Percentiles rank a stretch among this genome's conserved stretches.
phyloP scores from a whole-genome alignment of 2,797 vertebrate genomes.

The Scarus forsteni region DNA sequence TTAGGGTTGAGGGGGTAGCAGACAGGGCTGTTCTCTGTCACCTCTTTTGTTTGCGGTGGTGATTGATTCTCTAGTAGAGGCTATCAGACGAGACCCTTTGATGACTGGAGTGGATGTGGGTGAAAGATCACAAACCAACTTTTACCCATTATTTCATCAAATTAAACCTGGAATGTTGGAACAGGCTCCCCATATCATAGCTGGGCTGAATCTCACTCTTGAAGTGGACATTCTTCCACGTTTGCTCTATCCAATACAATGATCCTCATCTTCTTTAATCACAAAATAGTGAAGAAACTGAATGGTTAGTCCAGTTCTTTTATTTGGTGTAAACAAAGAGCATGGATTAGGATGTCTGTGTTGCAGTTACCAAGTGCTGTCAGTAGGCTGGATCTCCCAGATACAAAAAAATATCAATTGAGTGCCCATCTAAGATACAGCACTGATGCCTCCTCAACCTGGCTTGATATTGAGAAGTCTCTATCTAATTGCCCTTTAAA shows the following conservation, averaged over 20 bases:
- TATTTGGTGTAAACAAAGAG: conserved; percentile 6
- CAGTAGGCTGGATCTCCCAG: no score
- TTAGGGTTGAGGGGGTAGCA: neutral
- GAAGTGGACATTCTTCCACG: neutral
- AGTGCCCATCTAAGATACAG: no score
- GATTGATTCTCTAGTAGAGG: neutral
- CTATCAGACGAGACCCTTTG: conserved; percentile 2
- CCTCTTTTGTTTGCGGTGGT: conserved; percentile 10
- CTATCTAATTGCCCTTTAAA: neutral
- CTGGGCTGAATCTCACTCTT: neutral
- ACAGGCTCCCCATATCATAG: conserved; percentile 4
- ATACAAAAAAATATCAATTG: no score
- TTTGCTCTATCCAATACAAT: conserved; percentile 5
- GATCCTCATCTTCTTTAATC: conserved; percentile 14
- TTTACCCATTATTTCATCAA: neutral
- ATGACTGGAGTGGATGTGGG: no score
- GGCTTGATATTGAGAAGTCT: conserved; percentile 15
- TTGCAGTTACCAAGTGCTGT: neutral
- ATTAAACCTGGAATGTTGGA: conserved; percentile 10
- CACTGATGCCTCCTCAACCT: neutral
- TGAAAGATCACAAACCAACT: no score
- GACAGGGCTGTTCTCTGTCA: neutral
- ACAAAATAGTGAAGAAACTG: conserved; percentile 2
- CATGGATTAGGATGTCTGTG: conserved; percentile 6
- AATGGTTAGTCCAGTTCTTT: neutral